Conservation (phyloP, 1,140 invertebrate species). For the Drosophila burlai region DNA sequence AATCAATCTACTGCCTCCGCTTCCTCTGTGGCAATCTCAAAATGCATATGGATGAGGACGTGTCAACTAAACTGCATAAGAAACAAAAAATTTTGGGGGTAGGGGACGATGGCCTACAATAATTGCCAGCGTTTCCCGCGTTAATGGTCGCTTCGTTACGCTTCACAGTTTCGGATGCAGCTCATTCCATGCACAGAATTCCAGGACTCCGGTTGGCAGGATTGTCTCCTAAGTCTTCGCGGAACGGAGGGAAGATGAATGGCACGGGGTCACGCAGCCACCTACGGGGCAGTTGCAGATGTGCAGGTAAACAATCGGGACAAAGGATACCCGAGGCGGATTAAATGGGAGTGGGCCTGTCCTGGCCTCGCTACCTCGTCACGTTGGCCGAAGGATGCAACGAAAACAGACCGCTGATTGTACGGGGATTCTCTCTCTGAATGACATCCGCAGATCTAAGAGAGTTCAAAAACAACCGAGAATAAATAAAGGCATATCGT, state of each 20-base stretch:
- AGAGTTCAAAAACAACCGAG: slow-evolving; percentile 27
- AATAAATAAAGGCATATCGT: slow-evolving; percentile 22
- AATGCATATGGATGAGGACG: too few species aligned
- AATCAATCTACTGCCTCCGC: not conserved
- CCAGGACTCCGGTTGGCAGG: slow-evolving; percentile 55
- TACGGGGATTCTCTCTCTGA: slow-evolving; percentile 28
- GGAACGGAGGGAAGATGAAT: slow-evolving; percentile 59
- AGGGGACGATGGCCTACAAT: slow-evolving; percentile 47
- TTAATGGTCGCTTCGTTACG: slow-evolving; percentile 60
- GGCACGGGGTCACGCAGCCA: slow-evolving; percentile 60
- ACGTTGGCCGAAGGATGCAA: slow-evolving; percentile 42
- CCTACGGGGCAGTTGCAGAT: slow-evolving; percentile 63
- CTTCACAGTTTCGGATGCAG: slow-evolving; percentile 44
- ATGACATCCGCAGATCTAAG: slow-evolving; percentile 57
- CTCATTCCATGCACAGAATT: slow-evolving; percentile 41
- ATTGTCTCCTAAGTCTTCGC: slow-evolving; percentile 59
- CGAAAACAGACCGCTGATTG: slow-evolving; percentile 56
- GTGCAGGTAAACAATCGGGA: slow-evolving; percentile 63
- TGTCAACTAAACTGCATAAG: not conserved
- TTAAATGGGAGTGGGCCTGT: slow-evolving; percentile 74
- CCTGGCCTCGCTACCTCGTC: slow-evolving; percentile 48
- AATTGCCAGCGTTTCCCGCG: slow-evolving; percentile 50
- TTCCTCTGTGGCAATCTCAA: slow-evolving; percentile 4
- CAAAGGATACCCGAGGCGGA: slow-evolving; percentile 59
- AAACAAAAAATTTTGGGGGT: slow-evolving; percentile 8